Base-by-base conservation (phyloP, 2,888 invertebrate genomes). In the Eilema caniola region DNA sequence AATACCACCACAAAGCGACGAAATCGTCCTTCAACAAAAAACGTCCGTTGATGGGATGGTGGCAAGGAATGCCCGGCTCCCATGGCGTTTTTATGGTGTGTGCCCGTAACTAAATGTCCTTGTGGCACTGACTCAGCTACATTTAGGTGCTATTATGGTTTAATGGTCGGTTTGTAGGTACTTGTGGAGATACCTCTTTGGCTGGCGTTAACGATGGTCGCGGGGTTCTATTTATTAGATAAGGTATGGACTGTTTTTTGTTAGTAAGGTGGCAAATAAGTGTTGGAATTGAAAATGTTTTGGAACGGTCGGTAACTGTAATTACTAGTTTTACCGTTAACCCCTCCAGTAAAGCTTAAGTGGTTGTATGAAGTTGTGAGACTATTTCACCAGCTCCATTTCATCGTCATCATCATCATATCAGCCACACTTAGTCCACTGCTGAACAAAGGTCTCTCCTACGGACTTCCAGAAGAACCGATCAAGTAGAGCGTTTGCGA, bases 31-130 rank as follows among this genome's bases (percentile, higher is more conserved):
- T 23, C 62, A 67, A 82, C 83, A 86, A 87, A 88, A 90, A 89
- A 88, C 79, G 78, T 77, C 75, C 86, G 89, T 87, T 90, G 86
- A 89, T 82, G 56, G 86, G 83, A 85, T 89, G 85, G 75, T 80
- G 83, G 76, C 74, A 81, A 88, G 90, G 92, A 93, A 93, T 94
- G 88, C 81, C 85, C 84, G 86, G 90, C 86, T 92, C 93, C 93
- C 92, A 93, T 90, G 91, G 89, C 73, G 87, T 92, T 93, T 94
- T 93, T 91, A 80, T 90, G 86, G 84, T 86, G 88, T 88, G 76
- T 88, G 76, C 71, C 92, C 94, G 90, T 93, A 86, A 86, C 93
- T 88, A 93, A 94, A 89, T 89, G 88, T 89, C 92, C 89, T 92
- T 92, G 89, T 90, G 85, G 82, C 76, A 75, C 83, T 90, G 91